Percentiles rank a stretch among this genome's conserved stretches.
Conservation (phyloP, 1,140 invertebrate species). For the Trinorchestia longiramus region DNA sequence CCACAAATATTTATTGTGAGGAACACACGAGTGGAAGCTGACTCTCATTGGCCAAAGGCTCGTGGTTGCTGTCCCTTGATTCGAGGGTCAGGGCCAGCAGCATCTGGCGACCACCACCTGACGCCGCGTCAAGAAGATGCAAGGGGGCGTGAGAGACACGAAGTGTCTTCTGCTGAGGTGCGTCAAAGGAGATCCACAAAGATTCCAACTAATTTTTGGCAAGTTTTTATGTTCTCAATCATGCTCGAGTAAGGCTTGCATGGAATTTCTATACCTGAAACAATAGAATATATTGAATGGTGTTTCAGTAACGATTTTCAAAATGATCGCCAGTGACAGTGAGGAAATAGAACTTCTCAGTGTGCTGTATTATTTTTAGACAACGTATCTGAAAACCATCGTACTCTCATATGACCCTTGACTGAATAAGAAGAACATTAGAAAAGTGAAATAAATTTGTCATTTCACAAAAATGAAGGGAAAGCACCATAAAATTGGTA, state of each 20-base stretch:
- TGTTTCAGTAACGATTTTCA: background rate
- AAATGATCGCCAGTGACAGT: background rate
- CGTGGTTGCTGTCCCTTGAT: background rate
- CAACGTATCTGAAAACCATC: background rate
- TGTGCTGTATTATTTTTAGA: too few species aligned
- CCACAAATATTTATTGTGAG: background rate
- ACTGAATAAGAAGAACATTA: background rate
- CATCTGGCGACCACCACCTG: slow-evolving; percentile 21
- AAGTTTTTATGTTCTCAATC: background rate
- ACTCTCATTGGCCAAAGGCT: background rate
- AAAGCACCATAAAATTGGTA: background rate
- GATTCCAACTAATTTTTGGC: background rate
- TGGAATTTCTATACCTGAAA: too few species aligned
- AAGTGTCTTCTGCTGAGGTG: background rate
- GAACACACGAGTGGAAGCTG: background rate
- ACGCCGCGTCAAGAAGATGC: background rate
- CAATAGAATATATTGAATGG: too few species aligned
- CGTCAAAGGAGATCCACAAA: background rate
- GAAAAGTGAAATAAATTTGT: background rate
- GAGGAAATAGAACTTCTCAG: too few species aligned
- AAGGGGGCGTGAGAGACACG: background rate
- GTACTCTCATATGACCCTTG: background rate
- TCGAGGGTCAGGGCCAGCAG: slow-evolving; percentile 43
- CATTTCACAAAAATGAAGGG: background rate
- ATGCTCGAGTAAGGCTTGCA: too few species aligned